Percentiles rank a stretch among this genome's conserved stretches.
phyloP scores from a whole-genome alignment of 2,797 vertebrate genomes.

The Phoxinus dragarum region DNA sequence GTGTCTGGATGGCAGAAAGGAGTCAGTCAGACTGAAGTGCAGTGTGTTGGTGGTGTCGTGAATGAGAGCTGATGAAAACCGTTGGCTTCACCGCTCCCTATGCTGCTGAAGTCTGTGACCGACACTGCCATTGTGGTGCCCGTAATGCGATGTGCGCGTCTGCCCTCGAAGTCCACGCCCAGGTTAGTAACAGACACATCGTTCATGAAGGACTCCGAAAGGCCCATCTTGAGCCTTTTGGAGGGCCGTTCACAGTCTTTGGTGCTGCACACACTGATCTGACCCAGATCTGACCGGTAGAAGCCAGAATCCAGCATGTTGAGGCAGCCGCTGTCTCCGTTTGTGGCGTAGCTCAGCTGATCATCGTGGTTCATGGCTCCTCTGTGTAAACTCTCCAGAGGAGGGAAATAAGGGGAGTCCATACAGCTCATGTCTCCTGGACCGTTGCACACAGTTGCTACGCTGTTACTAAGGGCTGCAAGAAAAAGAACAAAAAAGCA shows the following conservation, averaged over 20 bases:
- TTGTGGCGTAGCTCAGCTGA: constrained; percentile 86
- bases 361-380: constrained; percentile 90
- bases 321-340: constrained; percentile 91
- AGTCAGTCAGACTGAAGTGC: constrained; percentile 96
- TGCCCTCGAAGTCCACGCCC: constrained; percentile 92
- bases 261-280: constrained; percentile 83
- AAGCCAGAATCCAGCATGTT: constrained; percentile 93
- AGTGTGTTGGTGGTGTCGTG: constrained; percentile 92
- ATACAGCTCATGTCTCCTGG: constrained; percentile 87
- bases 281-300: constrained; percentile 92
- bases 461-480: constrained; percentile 90
- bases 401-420: constrained; percentile 87
- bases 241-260: constrained; percentile 93
- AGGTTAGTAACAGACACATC: constrained; percentile 93
- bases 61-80: constrained; percentile 90
- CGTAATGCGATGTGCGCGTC: constrained; percentile 91
- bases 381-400: constrained; percentile 88
- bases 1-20: constrained; percentile 68
- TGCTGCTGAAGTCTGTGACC: constrained; percentile 94
- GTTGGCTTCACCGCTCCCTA: constrained; percentile 88
- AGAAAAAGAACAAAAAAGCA: not conserved
- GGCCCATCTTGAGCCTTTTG: constrained; percentile 95
- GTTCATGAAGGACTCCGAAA: constrained; percentile 91
- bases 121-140: constrained; percentile 98
- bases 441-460: constrained; percentile 88